Percentiles rank a stretch among this genome's conserved stretches.
phyloP scores from a whole-genome alignment of 2,797 vertebrate species.

The Falco biarmicus region DNA sequence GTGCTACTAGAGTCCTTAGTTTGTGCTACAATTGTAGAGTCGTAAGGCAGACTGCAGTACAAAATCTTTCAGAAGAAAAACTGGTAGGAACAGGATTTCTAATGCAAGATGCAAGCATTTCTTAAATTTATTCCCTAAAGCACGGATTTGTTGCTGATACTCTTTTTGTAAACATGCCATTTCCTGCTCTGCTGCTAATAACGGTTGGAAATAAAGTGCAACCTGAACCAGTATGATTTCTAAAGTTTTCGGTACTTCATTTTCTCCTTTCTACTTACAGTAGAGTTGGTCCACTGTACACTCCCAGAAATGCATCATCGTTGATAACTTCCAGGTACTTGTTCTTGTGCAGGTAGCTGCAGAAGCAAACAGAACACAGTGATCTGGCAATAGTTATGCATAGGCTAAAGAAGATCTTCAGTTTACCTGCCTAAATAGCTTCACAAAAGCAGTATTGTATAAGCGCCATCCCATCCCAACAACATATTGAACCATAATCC shows the following conservation, averaged over 20 bases:
- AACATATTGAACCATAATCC: background rate
- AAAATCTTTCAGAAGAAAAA: background rate
- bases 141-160: background rate
- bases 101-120: background rate
- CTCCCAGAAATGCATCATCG: slow-evolving; percentile 87
- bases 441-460: background rate
- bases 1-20: background rate
- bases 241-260: background rate
- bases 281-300: slow-evolving; percentile 87
- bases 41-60: background rate
- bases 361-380: slow-evolving; percentile 2
- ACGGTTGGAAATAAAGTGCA: background rate
- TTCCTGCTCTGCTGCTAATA: background rate
- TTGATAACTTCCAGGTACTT: slow-evolving; percentile 86
- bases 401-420: background rate
- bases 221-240: background rate
- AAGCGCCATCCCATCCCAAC: background rate
- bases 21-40: background rate
- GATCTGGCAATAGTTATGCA: background rate
- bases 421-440: background rate
- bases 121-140: background rate
- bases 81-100: background rate
- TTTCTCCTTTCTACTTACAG: slow-evolving; percentile 85
- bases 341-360: slow-evolving; percentile 94
- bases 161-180: background rate